These are phyloP conservation scores for Myiotriccus ornatus DNA, from an alignment of 2,797 vertebrate species.

Conservation along the genomic window DNA sequence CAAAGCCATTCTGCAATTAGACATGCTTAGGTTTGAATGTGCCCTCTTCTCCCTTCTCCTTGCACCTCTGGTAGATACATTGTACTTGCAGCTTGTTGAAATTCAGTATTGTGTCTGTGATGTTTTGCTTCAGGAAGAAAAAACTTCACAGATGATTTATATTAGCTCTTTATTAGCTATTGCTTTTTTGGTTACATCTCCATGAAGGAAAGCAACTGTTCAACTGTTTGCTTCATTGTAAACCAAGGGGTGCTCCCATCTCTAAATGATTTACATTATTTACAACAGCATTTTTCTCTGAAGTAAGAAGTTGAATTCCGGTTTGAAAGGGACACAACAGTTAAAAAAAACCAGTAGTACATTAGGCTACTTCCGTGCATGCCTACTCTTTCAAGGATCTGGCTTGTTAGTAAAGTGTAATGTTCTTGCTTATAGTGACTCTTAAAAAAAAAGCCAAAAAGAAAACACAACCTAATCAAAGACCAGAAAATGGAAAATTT, in stretches of 20 bases:
- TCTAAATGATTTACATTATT: not conserved
- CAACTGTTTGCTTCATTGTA: not conserved
- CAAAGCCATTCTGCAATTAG: constrained; percentile 61
- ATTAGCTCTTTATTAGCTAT: not conserved
- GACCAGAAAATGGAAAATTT: not conserved
- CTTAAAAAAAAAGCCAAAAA: not conserved
- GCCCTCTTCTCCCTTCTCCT: not conserved
- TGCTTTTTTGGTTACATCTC: not conserved
- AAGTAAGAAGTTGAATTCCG: not conserved
- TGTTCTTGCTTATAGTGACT: not conserved
- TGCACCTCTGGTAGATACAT: not conserved
- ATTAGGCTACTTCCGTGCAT: not conserved
- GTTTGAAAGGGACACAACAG: not conserved
- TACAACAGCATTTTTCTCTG: not conserved
- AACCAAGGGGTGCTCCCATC: not conserved
- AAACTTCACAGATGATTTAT: not conserved
- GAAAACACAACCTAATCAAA: not conserved
- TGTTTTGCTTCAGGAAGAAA: not conserved
- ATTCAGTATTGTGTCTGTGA: not conserved
- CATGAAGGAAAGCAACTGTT: not conserved
- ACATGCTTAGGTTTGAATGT: constrained; percentile 40
- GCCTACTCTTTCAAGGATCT: not conserved
- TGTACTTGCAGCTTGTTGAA: not conserved
- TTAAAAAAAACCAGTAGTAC: not conserved
- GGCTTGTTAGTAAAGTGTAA: not conserved